Evolutionary conservation across 1,140 invertebrate species (phyloP).

Genomic region (Cherax destructor): DNA sequence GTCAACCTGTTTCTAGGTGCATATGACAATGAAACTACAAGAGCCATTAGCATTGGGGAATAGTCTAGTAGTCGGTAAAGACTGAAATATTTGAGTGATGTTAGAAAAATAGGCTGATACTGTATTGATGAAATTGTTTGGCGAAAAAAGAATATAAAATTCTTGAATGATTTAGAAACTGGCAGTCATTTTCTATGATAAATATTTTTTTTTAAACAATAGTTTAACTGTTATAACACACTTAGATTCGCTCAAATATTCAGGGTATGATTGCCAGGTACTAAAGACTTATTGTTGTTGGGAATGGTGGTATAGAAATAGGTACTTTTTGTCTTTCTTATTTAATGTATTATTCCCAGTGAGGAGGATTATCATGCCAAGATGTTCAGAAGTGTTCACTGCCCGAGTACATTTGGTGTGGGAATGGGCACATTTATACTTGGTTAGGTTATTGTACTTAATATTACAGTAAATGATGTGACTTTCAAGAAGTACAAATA

Average conservation of each 20-base stretch:
- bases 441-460: not conserved
- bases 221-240: not conserved
- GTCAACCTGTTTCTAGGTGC: not conserved
- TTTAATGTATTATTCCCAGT: not conserved
- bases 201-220: not conserved
- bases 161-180: no score
- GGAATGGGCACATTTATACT: not conserved
- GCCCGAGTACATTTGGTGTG: not conserved
- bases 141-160: no score
- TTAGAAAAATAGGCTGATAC: not conserved
- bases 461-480: conserved; percentile 3
- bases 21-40: not conserved
- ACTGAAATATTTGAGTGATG: not conserved
- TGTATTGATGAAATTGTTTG: no score
- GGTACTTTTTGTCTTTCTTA: not conserved
- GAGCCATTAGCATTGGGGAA: not conserved
- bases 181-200: no score
- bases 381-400: not conserved
- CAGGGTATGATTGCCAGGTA: conserved; percentile 31
- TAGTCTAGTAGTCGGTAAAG: not conserved
- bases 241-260: conserved; percentile 23
- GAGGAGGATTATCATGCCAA: not conserved
- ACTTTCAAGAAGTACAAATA: conserved; percentile 33
- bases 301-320: not conserved
- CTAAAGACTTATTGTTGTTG: not conserved